Conservation (phyloP, 2,888 invertebrate genomes). For the Brachypterus glaber region DNA sequence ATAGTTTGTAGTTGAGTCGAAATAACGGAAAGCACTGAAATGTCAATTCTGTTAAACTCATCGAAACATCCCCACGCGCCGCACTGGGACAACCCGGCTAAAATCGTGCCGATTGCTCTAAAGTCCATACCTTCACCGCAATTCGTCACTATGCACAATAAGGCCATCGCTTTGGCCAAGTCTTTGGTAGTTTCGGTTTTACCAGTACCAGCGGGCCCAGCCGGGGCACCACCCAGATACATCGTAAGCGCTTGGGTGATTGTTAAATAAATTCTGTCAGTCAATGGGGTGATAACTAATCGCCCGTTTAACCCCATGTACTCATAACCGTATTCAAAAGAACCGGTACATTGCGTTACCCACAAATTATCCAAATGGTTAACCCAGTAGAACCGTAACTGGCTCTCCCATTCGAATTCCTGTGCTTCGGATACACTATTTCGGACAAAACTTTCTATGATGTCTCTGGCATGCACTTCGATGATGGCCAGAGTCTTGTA, state of each 20-base stretch:
- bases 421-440: constrained; percentile 73
- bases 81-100: constrained; percentile 71
- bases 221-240: constrained; percentile 86
- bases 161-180: constrained; percentile 78
- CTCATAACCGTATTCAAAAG: constrained; percentile 88
- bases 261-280: constrained; percentile 86
- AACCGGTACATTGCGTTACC: constrained; percentile 76
- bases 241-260: constrained; percentile 87
- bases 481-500: constrained; percentile 83
- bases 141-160: constrained; percentile 78
- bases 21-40: constrained; percentile 86
- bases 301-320: constrained; percentile 92
- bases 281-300: constrained; percentile 83
- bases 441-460: constrained; percentile 70
- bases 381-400: constrained; percentile 85
- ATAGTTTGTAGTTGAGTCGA: constrained; percentile 88
- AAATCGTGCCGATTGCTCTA: constrained; percentile 66
- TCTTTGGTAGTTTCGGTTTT: constrained; percentile 92
- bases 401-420: constrained; percentile 93
- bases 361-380: constrained; percentile 69
- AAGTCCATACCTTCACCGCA: constrained; percentile 93
- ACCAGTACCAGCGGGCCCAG: constrained; percentile 75
- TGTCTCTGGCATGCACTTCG: constrained; percentile 87
- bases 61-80: constrained; percentile 97
- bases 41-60: constrained; percentile 88